Conservation (phyloP, 37 sponge, comb jelly and placozoan genomes). For the Geodia barretti region DNA sequence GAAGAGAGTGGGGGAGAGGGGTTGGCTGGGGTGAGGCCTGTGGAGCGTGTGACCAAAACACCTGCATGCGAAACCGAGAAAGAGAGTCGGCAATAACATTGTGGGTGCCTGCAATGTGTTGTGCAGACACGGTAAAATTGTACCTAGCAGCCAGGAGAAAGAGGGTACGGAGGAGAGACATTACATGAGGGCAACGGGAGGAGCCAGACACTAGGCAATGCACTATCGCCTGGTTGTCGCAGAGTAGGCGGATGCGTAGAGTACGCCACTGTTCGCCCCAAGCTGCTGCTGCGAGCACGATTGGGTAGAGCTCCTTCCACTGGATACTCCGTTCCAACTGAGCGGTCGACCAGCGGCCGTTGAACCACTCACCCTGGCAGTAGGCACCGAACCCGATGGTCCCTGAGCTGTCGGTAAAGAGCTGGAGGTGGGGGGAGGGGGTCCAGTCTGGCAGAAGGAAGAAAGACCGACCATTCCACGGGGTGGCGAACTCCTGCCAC, state of each 20-base stretch:
- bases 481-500: constrained; percentile 7
- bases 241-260: background rate
- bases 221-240: constrained; percentile 39
- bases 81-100: constrained; percentile 24
- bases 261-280: constrained; percentile 14
- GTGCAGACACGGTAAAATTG: constrained; percentile 11
- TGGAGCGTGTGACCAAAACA: constrained; percentile 10
- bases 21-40: background rate
- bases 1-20: background rate
- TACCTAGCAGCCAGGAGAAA: background rate
- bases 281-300: constrained; percentile 13
- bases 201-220: background rate
- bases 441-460: constrained; percentile 10
- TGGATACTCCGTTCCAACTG: background rate
- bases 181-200: background rate
- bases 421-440: background rate
- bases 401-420: constrained; percentile 20
- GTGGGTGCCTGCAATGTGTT: constrained; percentile 15
- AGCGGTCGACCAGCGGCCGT: background rate
- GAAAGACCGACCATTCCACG: constrained; percentile 9
- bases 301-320: constrained; percentile 27
- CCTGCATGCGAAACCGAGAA: constrained; percentile 23
- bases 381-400: constrained; percentile 22
- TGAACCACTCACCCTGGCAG: background rate
- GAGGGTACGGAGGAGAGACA: constrained; percentile 6